Percentiles rank a stretch among this genome's conserved stretches.
phyloP scores from a whole-genome alignment of 2,888 invertebrate genomes.

The Mellilla xanthometata region DNA sequence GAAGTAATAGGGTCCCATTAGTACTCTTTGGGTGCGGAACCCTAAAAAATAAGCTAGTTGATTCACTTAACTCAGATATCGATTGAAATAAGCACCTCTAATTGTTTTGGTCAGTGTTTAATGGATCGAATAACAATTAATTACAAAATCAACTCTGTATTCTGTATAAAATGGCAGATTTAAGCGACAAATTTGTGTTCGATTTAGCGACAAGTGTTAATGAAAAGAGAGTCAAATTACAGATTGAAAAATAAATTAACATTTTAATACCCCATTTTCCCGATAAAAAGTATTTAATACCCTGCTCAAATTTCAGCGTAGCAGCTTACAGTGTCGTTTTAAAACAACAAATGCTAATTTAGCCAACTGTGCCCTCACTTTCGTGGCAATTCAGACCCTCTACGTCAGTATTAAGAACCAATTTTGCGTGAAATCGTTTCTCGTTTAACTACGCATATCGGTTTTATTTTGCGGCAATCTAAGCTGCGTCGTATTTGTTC shows the following conservation, averaged over 20 bases:
- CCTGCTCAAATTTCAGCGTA: slow-evolving; percentile 11
- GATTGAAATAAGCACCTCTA: too few relatives aligned
- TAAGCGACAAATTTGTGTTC: too few relatives aligned
- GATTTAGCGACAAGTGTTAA: neutral
- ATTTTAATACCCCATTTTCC: slow-evolving; percentile 4
- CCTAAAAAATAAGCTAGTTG: too few relatives aligned
- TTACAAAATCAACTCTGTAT: too few relatives aligned
- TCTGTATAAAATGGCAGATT: too few relatives aligned
- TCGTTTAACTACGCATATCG: slow-evolving; percentile 13
- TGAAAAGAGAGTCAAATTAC: neutral
- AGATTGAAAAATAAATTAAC: slow-evolving; percentile 4
- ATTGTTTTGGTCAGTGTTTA: too few relatives aligned
- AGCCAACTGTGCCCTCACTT: slow-evolving; percentile 1
- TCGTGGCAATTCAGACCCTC: neutral
- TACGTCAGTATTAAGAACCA: slow-evolving; percentile 9
- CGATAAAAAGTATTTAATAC: slow-evolving; percentile 14
- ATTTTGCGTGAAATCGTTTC: slow-evolving; percentile 20
- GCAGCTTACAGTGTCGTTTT: slow-evolving; percentile 18
- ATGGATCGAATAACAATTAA: too few relatives aligned
- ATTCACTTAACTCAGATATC: too few relatives aligned
- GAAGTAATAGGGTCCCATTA: too few relatives aligned
- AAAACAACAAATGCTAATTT: slow-evolving; percentile 18
- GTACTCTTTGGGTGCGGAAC: too few relatives aligned
- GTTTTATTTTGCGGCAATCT: slow-evolving; percentile 19
- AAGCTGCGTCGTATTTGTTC: slow-evolving; percentile 25